Percentiles rank a stretch among this genome's conserved stretches.
These are phyloP conservation scores for Actinernus sp. DNA, from an alignment of 92 coral and sea anemone species.

Conservation along the genomic window DNA sequence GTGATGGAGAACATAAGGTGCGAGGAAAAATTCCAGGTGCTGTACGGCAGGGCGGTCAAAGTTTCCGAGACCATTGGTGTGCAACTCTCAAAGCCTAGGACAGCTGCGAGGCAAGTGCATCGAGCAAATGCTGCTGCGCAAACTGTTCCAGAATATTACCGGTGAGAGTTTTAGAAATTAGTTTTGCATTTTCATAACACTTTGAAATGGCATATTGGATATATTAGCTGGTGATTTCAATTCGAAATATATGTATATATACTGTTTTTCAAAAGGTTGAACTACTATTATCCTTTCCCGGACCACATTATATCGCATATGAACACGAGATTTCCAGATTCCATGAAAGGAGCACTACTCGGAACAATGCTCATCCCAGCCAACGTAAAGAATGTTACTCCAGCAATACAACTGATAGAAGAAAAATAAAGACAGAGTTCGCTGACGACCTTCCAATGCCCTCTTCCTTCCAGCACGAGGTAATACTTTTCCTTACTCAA, in stretches of 20 bases:
- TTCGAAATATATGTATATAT: too few relatives aligned
- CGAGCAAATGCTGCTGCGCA: slow-evolving; percentile 57
- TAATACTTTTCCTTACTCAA: too few relatives aligned
- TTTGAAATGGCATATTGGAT: too few relatives aligned
- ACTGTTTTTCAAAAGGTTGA: slow-evolving; percentile 42
- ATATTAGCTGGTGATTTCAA: too few relatives aligned
- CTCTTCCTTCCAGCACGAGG: slow-evolving; percentile 16
- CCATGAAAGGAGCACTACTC: slow-evolving; percentile 29
- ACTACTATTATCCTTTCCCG: slow-evolving; percentile 43
- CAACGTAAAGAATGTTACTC: slow-evolving; percentile 31
- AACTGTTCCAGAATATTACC: slow-evolving; percentile 10
- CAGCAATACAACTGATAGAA: slow-evolving; percentile 22
- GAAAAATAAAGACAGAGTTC: slow-evolving; percentile 25
- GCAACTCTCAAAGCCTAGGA: slow-evolving; percentile 53
- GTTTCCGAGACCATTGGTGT: slow-evolving; percentile 33
- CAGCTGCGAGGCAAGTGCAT: slow-evolving; percentile 30
- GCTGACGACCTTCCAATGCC: slow-evolving; percentile 22
- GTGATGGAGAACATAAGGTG: slow-evolving; percentile 14
- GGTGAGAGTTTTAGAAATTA: slow-evolving; percentile 9
- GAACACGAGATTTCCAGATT: slow-evolving; percentile 41
- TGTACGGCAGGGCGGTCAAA: slow-evolving; percentile 34
- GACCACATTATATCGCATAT: slow-evolving; percentile 44
- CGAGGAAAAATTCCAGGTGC: slow-evolving; percentile 30
- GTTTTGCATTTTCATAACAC: too few relatives aligned
- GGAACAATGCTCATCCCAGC: slow-evolving; percentile 34